Base-by-base conservation (phyloP, 2,888 invertebrate species). In the Acrobasis consociella region DNA sequence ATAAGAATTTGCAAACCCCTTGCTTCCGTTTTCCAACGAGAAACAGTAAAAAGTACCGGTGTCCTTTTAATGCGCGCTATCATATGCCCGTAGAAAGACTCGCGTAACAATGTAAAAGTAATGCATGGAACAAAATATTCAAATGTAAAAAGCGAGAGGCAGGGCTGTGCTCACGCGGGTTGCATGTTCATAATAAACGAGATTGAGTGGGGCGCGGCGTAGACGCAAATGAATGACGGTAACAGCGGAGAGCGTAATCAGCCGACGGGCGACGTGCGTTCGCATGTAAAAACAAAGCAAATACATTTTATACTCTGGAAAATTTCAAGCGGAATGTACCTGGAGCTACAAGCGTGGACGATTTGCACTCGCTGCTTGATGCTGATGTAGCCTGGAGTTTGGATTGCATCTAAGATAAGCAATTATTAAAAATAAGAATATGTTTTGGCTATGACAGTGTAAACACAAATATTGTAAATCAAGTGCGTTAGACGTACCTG, bases 171-270 rank as follows among this genome's bases (percentile, higher is more conserved):
- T 74, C 71, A 72, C 71, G 80, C 76, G 75, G 76, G 82, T 72
- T 85, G 86, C 86, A 83, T 84, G 89, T 86, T 86, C 85, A 86
- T 90, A 89, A 91, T 90, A 86, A 89, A 90, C 86, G 86, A 89
- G 87, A 89, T 89, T 88, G 90, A 90, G 89, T 85, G 82, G 86
- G 86, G 86, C 82, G 83, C 83, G 83, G 81, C 79, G 86, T 78
- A 83, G 83, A 84, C 84, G 81, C 84, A 87, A 91, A 89, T 90
- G 90, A 91, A 89, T 87, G 89, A 87, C 89, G 82, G 83, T 78
- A 82, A 85, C 83, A 81, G 80, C 78, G 82, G 76, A 78, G 77
- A 75, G 78, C 81, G 88, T 88, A 90, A 91, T 91, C 89, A 89
- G 87, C 81, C 85, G 83, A 72, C 87, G 76, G 82, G 78, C 83